Base-by-base conservation (phyloP, 2,888 invertebrate species). In the Isotomurus palustris region DNA sequence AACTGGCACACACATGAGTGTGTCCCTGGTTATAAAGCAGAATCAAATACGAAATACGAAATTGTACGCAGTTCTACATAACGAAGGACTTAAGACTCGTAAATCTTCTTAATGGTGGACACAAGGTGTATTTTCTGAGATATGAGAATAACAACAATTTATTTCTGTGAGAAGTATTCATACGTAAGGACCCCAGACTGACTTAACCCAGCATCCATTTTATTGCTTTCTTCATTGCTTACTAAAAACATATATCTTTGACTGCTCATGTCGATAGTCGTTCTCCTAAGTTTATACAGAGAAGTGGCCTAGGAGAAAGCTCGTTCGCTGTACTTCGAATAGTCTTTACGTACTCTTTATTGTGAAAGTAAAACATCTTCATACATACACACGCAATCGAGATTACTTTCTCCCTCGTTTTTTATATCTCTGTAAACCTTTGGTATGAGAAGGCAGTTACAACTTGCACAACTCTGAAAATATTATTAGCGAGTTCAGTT, bases 201-300 rank as follows among this genome's bases (percentile, higher is more conserved):
- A 47, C 47, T 47, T 17, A n/a, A n/a, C 10, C 47, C 22, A 24
- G 5, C 47, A 47, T 47, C 47, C 47, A n/a, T 47, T 47, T 47
- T 47, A 47, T 47, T 47, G 47, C 47, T 47, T 29, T 28, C 47
- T 47, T 47, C 47, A 47, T 47, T 47, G 47, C 47, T 47, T 47
- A 47, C 25, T 47, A 47, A 47, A 47, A 47, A 28, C 47, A 47
- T 47, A 27, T 47, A 47, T 47, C 47, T 47, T 47, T 28, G 14
- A n/a, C n/a, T 44, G 28, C 47, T 27, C 47, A 47, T 40, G 6
- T n/a, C 32, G 32, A 10, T 10, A 32, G 12, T 10, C 32, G 8
- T 32, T 32, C 32, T 32, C 32, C 32, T 10, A 32, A 32, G 12
- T n/a, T n/a, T n/a, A n/a, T n/a, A n/a, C n/a, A n/a, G n/a, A 32